Conservation (phyloP, 2,113 vertebrate species). For the Epinephelus moara region DNA sequence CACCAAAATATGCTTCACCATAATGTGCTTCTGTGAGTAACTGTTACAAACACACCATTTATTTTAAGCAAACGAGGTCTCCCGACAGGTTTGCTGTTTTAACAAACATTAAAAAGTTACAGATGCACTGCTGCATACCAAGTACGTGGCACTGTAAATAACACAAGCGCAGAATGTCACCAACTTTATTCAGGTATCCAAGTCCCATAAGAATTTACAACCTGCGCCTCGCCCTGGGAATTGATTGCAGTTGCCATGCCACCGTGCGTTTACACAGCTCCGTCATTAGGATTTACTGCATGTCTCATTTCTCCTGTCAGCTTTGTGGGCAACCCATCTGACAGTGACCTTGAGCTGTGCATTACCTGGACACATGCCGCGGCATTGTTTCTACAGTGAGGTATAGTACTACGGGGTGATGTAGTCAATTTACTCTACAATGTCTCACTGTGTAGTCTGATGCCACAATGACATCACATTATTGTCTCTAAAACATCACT, state of each 20-base stretch:
- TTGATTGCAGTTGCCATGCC: constrained; percentile 41
- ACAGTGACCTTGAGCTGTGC: constrained; percentile 68
- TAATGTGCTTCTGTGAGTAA: background rate
- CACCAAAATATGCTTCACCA: background rate
- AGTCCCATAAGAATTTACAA: constrained; percentile 65
- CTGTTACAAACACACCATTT: background rate
- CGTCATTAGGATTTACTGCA: constrained; percentile 69
- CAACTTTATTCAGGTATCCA: constrained; percentile 49
- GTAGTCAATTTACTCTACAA: constrained; percentile 29
- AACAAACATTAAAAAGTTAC: too few relatives aligned
- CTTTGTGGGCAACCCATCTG: constrained; percentile 21
- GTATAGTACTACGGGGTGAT: constrained; percentile 19
- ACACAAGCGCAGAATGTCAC: background rate
- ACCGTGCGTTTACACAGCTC: constrained; percentile 50
- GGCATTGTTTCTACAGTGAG: constrained; percentile 20
- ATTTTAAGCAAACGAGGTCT: background rate
- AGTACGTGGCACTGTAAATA: background rate
- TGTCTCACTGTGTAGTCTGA: constrained; percentile 4
- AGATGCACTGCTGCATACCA: background rate
- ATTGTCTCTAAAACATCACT: constrained; percentile 17
- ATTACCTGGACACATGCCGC: constrained; percentile 39
- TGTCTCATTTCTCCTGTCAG: constrained; percentile 58
- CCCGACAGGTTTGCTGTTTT: background rate
- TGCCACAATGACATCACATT: background rate
- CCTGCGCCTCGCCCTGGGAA: constrained; percentile 18